Base-by-base conservation (phyloP, 2,113 vertebrate species). In the Tetrax tetrax region DNA sequence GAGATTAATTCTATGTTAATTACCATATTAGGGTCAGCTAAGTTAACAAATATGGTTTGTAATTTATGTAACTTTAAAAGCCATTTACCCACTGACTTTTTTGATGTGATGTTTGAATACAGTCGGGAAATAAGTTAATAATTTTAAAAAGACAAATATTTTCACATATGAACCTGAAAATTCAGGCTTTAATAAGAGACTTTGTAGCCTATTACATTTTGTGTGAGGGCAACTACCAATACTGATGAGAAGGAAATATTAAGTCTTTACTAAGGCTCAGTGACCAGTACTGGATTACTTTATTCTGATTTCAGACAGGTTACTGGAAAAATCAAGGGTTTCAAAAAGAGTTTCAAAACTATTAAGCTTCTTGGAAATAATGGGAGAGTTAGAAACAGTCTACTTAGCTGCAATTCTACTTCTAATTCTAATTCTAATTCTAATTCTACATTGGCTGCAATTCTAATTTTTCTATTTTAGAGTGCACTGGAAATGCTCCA, bases 1-100 rank as follows among this genome's bases (percentile, higher is more conserved):
- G 90, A 90, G 53, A 96, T 96, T 94, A 97, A 93, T 95, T 95
- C 89, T 66, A 33, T 86, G 81, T 90, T 97, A 97, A 97, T 97
- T 97, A 96, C 43, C 61, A 80, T 84, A 91, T 87, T 87, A 87
- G 28, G 96, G 97, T 97, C 94, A 92, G 14, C 68, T 71, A 61
- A 88, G 76, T 95, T 95, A 93, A 78, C 47, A 87, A 76, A 86
- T 69, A 70, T 65, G 14, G 56, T 75, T 68, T 94, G 9, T 78
- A 31, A 56, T 64, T 96, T 95, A 94, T 71, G 59, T 88, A 97
- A 95, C 60, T 68, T 92, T 56, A 68, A 81, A 63, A 66, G 33
- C 57, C 64, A 21, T 75, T 89, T 63, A 86, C 56, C 15, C 79
- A 29, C 25, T 75, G 57, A 53, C 25, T 61, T 43, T 61, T 71